Evolutionary conservation across 2,113 vertebrate species (phyloP), one percentile per base, ranked within the genome.

Genomic region (Rhombomys opimus): DNA sequence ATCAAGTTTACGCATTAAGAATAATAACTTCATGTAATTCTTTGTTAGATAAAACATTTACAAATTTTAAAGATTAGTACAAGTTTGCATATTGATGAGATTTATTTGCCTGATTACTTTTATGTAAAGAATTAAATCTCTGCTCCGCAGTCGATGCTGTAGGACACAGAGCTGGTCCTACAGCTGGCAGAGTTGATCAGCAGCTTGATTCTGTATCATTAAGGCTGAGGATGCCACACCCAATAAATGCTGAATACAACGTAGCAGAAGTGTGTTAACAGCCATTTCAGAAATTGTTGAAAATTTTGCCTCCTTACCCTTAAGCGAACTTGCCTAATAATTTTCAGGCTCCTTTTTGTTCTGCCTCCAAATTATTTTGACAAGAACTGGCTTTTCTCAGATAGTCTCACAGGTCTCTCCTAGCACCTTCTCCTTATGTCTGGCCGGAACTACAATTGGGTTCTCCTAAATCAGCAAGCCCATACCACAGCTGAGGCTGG

Each of bases 231-330:
- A 46, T 46, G 13, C 8, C 25, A 25, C 4, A 10, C 6, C 14
- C 46, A 23, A 27, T 63, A 84, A 84, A 18, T 65, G 30, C 59
- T 17, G 38, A 65, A 14, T 11, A 30, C 7, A 65, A 41, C 1
- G 9, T 2, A 14, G 7, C 14, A 65, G 81, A 85, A 85, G 81
- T 30, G 57, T 59, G 27, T 30, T 41, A 63, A 63, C n/a, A 63
- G 59, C 7, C 57, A 5, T 61, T 84, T 84, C 8, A 1, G 23
- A 41, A 27, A 84, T 1, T 27, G 22, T 84, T 18, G 25, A 30
- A 63, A 70, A 12, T n/a, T 90, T 27, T 94, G 14, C 27, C 67
- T 94, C 82, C 61, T 73, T 94, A 73, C 41, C 76, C 22, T 94
- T 76, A 81, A 88, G 20, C 11, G 1, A 20, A 78, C 15, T 14